Evolutionary conservation across 2,113 vertebrate species (phyloP).

Genomic region (Aspiorhynchus laticeps): DNA sequence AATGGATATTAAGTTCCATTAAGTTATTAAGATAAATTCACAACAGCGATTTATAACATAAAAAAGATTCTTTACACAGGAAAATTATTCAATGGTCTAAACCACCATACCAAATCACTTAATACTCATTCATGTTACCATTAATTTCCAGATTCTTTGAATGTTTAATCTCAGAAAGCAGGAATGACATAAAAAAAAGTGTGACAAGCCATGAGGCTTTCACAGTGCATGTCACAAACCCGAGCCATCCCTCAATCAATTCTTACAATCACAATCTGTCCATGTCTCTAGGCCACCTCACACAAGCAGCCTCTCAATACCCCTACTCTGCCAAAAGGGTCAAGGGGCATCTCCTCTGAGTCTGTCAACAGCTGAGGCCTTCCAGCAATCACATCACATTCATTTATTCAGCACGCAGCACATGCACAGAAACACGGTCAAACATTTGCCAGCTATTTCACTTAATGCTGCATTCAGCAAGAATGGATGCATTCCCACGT

Average conservation of each 20-base stretch:
- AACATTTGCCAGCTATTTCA: not conserved
- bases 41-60: not conserved
- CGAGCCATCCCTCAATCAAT: constrained; percentile 18
- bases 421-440: not conserved
- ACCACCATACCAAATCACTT: not conserved
- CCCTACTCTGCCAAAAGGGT: not conserved
- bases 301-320: not conserved
- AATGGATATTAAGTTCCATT: not conserved
- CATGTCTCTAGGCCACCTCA: constrained; percentile 27
- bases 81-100: not conserved
- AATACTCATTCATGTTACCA: not conserved
- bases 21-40: not conserved
- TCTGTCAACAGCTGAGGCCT: constrained; percentile 16
- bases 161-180: constrained; percentile 3
- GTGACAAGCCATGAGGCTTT: constrained; percentile 3
- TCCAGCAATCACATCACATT: constrained; percentile 17
- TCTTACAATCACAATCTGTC: constrained; percentile 45
- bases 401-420: not conserved
- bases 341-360: constrained; percentile 14
- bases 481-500: not conserved
- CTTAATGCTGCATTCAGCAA: constrained; percentile 3
- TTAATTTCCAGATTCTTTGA: not conserved
- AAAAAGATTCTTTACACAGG: not conserved
- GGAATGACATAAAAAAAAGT: not conserved
- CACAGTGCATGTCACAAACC: not conserved